Percentiles rank a stretch among this genome's conserved stretches.
Evolutionary conservation across 2,797 vertebrate genomes (phyloP).

Genomic region (Sebastolobus alascanus): DNA sequence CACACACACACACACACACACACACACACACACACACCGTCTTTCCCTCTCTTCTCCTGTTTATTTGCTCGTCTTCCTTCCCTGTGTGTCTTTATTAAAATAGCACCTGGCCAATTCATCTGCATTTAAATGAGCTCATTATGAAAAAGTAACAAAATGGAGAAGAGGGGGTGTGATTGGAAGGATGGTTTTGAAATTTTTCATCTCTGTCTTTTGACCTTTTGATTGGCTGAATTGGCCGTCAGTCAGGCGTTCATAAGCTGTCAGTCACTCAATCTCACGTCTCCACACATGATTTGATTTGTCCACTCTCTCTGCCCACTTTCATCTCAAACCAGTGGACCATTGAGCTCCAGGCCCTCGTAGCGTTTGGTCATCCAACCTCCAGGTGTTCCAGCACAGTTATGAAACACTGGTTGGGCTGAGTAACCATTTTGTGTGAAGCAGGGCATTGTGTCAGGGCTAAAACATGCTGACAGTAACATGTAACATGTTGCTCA

Average conservation of each 20-base stretch:
- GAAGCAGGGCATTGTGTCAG: background rate
- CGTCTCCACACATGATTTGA: constrained; percentile 6
- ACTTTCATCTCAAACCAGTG: constrained; percentile 23
- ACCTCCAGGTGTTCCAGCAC: background rate
- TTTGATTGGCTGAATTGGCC: constrained; percentile 15
- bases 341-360: background rate
- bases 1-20: no score
- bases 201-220: constrained; percentile 24
- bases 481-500: constrained; percentile 11
- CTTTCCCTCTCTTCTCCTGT: constrained; percentile 9
- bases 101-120: constrained; percentile 15
- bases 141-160: background rate
- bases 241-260: constrained; percentile 20
- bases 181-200: background rate
- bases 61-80: constrained; percentile 16
- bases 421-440: background rate
- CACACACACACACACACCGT: background rate
- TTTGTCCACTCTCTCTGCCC: constrained; percentile 16
- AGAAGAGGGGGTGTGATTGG: background rate
- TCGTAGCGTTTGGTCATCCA: background rate
- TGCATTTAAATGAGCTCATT: constrained; percentile 50
- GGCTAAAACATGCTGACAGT: constrained; percentile 7
- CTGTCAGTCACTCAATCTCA: constrained; percentile 32
- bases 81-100: constrained; percentile 34
- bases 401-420: background rate